phyloP scores from a whole-genome alignment of 2,888 invertebrate species.

The Lysandra bellargus region DNA sequence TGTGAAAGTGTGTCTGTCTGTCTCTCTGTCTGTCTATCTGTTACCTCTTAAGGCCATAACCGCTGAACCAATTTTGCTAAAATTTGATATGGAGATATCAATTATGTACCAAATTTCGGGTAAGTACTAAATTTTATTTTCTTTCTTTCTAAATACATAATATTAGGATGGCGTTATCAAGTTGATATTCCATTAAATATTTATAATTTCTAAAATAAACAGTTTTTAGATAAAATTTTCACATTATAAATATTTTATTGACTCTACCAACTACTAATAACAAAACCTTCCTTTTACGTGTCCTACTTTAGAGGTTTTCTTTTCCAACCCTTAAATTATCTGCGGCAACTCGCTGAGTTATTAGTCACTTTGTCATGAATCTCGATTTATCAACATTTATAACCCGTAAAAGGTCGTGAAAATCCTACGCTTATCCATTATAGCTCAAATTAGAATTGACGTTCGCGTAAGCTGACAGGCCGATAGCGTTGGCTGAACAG shows the following conservation, averaged over 20 bases:
- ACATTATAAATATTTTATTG: not conserved
- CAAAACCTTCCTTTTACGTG: not conserved
- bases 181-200: too few relatives aligned
- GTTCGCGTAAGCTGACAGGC: not conserved
- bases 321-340: not conserved
- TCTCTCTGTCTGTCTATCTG: too few relatives aligned
- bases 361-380: not conserved
- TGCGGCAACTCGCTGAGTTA: not conserved
- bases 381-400: not conserved
- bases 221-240: too few relatives aligned
- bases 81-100: too few relatives aligned
- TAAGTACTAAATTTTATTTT: too few relatives aligned
- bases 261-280: not conserved
- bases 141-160: too few relatives aligned
- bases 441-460: not conserved
- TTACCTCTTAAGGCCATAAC: too few relatives aligned
- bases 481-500: not conserved
- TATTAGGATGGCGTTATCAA: too few relatives aligned
- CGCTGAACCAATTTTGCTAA: too few relatives aligned
- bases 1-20: too few relatives aligned
- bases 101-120: too few relatives aligned
- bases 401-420: not conserved
- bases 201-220: too few relatives aligned
- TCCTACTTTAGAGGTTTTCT: not conserved
- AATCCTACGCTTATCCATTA: conserved; percentile 14